phyloP scores from a whole-genome alignment of 2,888 invertebrate genomes.

The Deroplatys truncata region DNA sequence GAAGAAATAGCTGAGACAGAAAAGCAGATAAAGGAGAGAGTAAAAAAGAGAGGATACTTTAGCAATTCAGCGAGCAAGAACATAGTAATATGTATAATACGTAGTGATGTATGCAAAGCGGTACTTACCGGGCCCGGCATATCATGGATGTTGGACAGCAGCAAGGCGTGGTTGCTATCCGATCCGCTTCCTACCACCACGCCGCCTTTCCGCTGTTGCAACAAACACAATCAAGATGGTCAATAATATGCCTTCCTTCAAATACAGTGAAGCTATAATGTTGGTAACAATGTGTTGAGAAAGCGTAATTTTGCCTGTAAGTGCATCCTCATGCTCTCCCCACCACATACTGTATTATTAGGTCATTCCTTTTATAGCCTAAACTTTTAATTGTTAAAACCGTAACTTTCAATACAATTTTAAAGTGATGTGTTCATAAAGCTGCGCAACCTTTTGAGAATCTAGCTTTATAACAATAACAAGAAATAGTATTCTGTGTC shows the following conservation, averaged over 20 bases:
- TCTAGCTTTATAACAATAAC: no score
- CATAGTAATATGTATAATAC: background rate
- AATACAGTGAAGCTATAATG: no score
- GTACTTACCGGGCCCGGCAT: conserved; percentile 56
- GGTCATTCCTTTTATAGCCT: no score
- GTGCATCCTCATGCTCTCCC: no score
- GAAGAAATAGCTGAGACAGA: background rate
- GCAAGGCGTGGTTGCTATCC: conserved; percentile 52
- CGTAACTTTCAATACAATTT: no score
- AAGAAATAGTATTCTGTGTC: no score
- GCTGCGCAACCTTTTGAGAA: no score
- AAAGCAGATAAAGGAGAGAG: conserved; percentile 20
- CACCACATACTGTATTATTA: no score
- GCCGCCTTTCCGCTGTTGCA: conserved; percentile 49
- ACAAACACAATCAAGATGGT: conserved; percentile 1
- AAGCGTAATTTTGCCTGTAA: no score
- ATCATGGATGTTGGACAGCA: conserved; percentile 56
- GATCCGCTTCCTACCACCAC: conserved; percentile 25
- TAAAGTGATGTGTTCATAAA: no score
- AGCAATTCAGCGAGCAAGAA: background rate
- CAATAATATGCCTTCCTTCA: background rate
- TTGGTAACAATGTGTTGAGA: no score
- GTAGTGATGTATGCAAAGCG: background rate
- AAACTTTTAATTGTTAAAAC: no score
- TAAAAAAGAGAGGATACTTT: background rate